These are phyloP conservation scores for Alviniconcha marisindica DNA, from an alignment of 1,140 invertebrate genomes.

Conservation along the genomic window DNA sequence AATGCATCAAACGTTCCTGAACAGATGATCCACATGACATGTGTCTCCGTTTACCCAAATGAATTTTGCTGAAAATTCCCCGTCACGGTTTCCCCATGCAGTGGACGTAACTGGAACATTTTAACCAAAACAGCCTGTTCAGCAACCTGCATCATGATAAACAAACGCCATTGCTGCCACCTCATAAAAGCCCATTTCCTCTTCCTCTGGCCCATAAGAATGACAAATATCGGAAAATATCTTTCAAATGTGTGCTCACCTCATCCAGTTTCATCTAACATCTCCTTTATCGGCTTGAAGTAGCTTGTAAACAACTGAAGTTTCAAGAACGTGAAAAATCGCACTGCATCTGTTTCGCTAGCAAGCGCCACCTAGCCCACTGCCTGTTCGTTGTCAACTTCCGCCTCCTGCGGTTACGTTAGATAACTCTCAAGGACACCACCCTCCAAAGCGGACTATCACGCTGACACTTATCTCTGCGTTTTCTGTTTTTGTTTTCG, in stretches of 20 bases:
- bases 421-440: constrained; percentile 37
- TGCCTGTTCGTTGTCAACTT: constrained; percentile 17
- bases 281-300: not conserved
- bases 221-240: not conserved
- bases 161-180: constrained; percentile 1
- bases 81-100: too few species aligned
- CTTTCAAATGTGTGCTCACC: constrained; percentile 4
- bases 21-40: too few species aligned
- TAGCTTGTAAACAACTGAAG: not conserved
- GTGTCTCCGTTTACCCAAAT: too few species aligned
- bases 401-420: constrained; percentile 12
- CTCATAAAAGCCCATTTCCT: not conserved
- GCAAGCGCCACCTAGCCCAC: constrained; percentile 19
- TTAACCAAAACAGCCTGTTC: too few species aligned
- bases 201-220: not conserved
- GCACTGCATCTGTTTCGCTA: not conserved
- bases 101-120: too few species aligned
- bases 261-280: constrained; percentile 30
- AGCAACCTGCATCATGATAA: not conserved
- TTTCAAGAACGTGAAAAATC: constrained; percentile 8
- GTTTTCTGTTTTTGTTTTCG: too few species aligned
- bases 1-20: too few species aligned
- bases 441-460: not conserved
- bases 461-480: too few species aligned
- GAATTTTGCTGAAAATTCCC: too few species aligned